Evolutionary conservation across 2,113 vertebrate species (phyloP).

Genomic region (Climacteris rufus): DNA sequence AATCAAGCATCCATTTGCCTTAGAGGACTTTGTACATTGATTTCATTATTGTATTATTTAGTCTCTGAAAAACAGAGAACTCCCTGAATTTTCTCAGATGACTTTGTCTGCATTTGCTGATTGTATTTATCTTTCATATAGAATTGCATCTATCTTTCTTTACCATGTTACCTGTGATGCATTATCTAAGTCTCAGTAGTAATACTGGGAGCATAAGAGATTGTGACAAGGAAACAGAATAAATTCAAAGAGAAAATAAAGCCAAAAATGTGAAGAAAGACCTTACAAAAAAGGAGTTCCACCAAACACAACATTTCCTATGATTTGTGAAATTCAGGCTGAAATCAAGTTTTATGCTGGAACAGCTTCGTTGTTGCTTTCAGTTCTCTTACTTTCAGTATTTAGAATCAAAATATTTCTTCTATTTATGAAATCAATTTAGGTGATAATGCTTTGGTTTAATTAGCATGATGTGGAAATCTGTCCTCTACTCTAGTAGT

Average conservation of each 20-base stretch:
- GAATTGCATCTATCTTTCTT: not conserved
- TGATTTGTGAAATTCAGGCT: not conserved
- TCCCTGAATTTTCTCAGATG: not conserved
- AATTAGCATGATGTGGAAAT: conserved; percentile 27
- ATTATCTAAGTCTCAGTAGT: not conserved
- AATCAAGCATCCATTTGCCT: not conserved
- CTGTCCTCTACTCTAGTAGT: conserved; percentile 1
- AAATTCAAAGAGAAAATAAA: not conserved
- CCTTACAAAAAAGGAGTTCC: not conserved
- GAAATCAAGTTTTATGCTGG: not conserved
- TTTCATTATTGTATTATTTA: not conserved
- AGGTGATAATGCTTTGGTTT: conserved; percentile 39
- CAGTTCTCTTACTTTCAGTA: conserved; percentile 44
- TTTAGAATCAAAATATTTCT: conserved; percentile 38
- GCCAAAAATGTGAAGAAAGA: not conserved
- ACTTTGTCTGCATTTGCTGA: not conserved
- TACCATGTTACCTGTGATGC: not conserved
- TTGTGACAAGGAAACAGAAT: not conserved
- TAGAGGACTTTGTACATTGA: not conserved
- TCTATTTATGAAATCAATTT: conserved; percentile 46
- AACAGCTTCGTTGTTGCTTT: not conserved
- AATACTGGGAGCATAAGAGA: not conserved
- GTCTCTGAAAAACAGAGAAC: not conserved
- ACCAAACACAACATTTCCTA: not conserved
- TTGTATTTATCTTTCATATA: not conserved